Evolutionary conservation across 2,113 vertebrate genomes (phyloP).

Genomic region (Anarhynchus alexandrinus): DNA sequence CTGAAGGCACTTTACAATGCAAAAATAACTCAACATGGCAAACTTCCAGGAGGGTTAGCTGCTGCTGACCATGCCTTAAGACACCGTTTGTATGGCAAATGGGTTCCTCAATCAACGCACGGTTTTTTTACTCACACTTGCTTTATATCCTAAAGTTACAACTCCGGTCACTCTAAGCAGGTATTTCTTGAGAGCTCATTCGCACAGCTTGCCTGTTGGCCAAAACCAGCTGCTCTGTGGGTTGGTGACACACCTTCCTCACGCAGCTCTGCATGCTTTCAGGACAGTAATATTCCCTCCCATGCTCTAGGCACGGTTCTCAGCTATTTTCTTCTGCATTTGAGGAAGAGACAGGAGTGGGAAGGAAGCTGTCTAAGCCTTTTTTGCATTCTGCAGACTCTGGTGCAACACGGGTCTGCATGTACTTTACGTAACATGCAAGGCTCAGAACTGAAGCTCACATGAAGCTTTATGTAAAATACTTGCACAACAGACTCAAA

Average conservation of each 20-base stretch:
- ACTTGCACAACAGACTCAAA: neutral
- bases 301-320: neutral
- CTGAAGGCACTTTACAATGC: slow-evolving; percentile 5
- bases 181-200: neutral
- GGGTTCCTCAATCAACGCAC: neutral
- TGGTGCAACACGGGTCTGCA: neutral
- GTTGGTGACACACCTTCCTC: neutral
- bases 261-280: neutral
- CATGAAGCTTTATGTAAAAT: neutral
- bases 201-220: neutral
- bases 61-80: neutral
- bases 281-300: neutral
- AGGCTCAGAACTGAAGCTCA: neutral
- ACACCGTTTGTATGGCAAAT: neutral
- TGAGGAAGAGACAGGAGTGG: neutral
- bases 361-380: neutral
- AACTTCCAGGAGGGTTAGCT: neutral
- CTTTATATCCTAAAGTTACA: neutral
- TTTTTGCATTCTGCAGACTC: neutral
- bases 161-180: neutral
- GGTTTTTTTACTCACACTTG: neutral
- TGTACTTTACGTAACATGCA: neutral
- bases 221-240: neutral
- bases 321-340: neutral
- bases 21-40: slow-evolving; percentile 32